Conservation (phyloP, 1,140 invertebrate genomes). For the Drosophila parabipectinata region DNA sequence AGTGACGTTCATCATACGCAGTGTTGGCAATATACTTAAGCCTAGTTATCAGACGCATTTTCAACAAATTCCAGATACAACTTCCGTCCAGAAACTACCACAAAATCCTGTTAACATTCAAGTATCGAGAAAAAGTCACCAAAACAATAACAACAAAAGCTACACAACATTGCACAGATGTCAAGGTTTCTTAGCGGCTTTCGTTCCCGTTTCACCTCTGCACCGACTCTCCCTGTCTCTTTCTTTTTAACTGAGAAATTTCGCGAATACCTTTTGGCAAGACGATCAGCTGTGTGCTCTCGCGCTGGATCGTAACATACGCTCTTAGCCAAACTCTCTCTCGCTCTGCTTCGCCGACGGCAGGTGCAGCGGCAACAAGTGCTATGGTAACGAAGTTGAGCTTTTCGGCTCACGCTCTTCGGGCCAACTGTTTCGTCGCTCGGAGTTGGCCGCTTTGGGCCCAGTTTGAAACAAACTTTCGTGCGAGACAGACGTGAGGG, state of each 20-base stretch:
- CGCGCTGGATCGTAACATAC: not conserved
- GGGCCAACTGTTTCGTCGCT: conserved; percentile 5
- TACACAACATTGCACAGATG: conserved; percentile 27
- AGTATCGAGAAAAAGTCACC: conserved; percentile 4
- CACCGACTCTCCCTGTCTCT: conserved; percentile 1
- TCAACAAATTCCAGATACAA: not conserved
- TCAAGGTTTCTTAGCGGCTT: conserved; percentile 30
- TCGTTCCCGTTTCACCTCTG: conserved; percentile 31
- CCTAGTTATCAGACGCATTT: not conserved
- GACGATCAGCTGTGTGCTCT: conserved; percentile 23
- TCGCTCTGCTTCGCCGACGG: conserved; percentile 15
- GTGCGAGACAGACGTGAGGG: conserved; percentile 70
- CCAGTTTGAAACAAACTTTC: conserved; percentile 78
- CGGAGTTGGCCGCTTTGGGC: conserved; percentile 18
- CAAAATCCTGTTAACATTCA: conserved; percentile 2
- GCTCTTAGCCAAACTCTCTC: not conserved
- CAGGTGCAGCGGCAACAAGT: conserved; percentile 52
- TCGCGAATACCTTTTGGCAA: conserved; percentile 41
- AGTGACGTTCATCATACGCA: too few species aligned
- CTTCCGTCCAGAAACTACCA: conserved; percentile 1
- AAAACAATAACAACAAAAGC: conserved; percentile 14
- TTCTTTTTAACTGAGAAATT: conserved; percentile 12
- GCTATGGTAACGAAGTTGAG: conserved; percentile 48
- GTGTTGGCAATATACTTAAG: too few species aligned
- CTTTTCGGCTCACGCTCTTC: conserved; percentile 47